These are phyloP conservation scores for Orientallactaga sibirica DNA, from an alignment of 2,797 vertebrate genomes.

Conservation along the genomic window DNA sequence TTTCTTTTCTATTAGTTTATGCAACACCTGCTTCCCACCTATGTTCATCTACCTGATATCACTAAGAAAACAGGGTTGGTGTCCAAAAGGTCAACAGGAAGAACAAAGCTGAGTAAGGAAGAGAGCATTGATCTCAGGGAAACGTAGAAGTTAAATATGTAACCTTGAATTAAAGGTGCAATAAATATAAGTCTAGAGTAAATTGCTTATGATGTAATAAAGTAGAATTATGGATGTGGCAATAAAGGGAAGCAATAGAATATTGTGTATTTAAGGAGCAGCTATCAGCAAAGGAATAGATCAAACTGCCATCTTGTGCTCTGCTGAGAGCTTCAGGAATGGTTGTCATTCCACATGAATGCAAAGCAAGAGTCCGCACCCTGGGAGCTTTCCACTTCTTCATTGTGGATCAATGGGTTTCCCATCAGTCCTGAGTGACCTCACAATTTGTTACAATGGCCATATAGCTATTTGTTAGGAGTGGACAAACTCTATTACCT, in stretches of 20 bases:
- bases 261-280: conserved; percentile 77
- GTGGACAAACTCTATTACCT: not conserved
- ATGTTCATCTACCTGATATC: not conserved
- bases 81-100: not conserved
- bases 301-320: conserved; percentile 73
- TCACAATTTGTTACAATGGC: not conserved
- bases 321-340: conserved; percentile 64
- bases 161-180: conserved; percentile 74
- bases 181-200: conserved; percentile 42
- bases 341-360: conserved; percentile 71
- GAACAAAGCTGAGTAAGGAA: not conserved
- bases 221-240: conserved; percentile 62
- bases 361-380: conserved; percentile 72
- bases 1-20: not conserved
- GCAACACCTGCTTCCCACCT: not conserved
- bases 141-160: conserved; percentile 53
- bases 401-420: conserved; percentile 21
- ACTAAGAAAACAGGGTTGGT: not conserved
- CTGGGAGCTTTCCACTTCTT: not conserved
- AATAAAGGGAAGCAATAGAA: conserved; percentile 71
- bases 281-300: conserved; percentile 74
- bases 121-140: conserved; percentile 8
- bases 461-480: not conserved
- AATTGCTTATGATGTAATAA: conserved; percentile 69
- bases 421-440: conserved; percentile 14